phyloP scores from a whole-genome alignment of 2,113 vertebrate genomes.

The Chionis minor region DNA sequence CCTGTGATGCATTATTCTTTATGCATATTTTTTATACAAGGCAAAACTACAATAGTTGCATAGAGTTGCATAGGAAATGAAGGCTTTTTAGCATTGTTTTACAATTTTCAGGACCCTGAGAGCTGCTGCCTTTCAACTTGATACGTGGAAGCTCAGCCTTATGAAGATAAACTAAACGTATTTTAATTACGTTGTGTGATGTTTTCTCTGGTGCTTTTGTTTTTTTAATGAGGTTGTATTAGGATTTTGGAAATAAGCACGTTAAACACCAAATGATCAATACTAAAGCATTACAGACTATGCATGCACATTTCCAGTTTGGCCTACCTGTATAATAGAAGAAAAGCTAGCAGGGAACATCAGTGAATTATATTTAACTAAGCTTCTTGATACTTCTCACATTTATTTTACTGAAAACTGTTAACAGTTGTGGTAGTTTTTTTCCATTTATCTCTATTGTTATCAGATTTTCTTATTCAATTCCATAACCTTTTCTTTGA shows the following conservation, averaged over 20 bases:
- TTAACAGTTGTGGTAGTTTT: rapidly evolving
- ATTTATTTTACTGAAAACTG: not conserved
- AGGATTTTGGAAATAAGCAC: not conserved
- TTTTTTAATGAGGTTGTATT: not conserved
- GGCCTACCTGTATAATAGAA: not conserved
- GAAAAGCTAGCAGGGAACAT: not conserved
- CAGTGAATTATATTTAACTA: not conserved
- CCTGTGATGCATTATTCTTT: not conserved
- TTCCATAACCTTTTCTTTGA: not conserved
- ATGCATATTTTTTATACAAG: not conserved
- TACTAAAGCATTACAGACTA: not conserved
- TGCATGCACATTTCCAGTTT: rapidly evolving
- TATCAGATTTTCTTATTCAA: not conserved
- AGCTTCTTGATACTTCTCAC: not conserved
- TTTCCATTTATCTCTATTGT: not conserved
- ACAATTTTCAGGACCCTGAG: not conserved
- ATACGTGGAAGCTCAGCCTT: not conserved
- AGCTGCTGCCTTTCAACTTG: not conserved
- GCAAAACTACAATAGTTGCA: not conserved
- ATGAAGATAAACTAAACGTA: not conserved
- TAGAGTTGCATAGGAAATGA: not conserved
- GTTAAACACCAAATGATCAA: not conserved
- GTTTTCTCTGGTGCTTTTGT: not conserved
- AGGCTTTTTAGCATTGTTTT: not conserved
- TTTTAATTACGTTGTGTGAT: not conserved